phyloP scores from a whole-genome alignment of 2,797 vertebrate genomes.

The Salarias fasciatus region DNA sequence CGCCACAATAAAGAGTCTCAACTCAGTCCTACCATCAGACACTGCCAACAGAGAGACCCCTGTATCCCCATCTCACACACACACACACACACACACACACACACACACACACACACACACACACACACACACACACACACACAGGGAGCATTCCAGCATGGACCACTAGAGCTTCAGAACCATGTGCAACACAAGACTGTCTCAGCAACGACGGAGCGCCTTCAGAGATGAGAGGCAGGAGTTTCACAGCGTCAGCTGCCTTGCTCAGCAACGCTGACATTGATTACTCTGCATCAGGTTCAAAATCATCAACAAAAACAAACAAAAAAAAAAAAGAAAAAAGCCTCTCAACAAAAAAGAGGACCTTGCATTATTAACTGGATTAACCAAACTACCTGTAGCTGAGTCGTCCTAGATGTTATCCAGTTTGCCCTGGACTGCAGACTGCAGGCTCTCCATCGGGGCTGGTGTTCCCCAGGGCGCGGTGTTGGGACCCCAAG shows the following conservation, averaged over 20 bases:
- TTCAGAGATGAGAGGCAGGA: constrained; percentile 2
- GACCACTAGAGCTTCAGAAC: constrained; percentile 43
- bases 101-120: too few species aligned
- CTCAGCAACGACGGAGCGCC: constrained; percentile 12
- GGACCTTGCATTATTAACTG: constrained; percentile 68
- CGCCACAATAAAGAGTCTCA: constrained; percentile 21
- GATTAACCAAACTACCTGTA: constrained; percentile 81
- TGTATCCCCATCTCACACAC: neutral
- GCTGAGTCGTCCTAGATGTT: constrained; percentile 51
- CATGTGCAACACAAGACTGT: constrained; percentile 15
- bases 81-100: too few species aligned
- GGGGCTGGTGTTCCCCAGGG: constrained; percentile 44
- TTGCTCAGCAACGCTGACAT: too few species aligned
- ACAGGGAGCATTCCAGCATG: constrained; percentile 49
- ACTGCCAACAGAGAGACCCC: constrained; percentile 32
- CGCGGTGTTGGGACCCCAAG: constrained; percentile 40
- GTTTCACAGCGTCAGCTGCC: constrained; percentile 7
- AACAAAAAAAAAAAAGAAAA: constrained; percentile 6
- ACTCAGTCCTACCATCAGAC: constrained; percentile 36
- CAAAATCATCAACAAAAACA: constrained; percentile 21
- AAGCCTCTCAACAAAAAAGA: constrained; percentile 25
- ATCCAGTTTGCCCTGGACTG: constrained; percentile 77
- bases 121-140: neutral
- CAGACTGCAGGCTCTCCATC: constrained; percentile 61
- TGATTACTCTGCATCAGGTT: constrained; percentile 31